A percentile compares a stretch with the other conserved stretches of the same genome.
phyloP scores from a whole-genome alignment of 2,888 invertebrate genomes.

The Drosophila barbarae region DNA sequence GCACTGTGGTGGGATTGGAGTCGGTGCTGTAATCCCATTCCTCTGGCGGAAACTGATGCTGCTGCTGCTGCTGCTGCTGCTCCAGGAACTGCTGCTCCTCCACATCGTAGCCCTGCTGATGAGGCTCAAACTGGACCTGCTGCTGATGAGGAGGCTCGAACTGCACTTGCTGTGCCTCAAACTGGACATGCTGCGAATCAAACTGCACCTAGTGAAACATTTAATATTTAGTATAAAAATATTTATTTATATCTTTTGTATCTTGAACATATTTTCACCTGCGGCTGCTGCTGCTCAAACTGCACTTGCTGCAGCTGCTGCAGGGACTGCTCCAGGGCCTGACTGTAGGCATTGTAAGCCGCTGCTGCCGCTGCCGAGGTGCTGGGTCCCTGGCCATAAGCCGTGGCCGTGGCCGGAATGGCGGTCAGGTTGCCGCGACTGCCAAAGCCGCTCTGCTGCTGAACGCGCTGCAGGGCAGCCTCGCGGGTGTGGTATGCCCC shows the following conservation, averaged over 20 bases:
- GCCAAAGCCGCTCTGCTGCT: conserved; percentile 72
- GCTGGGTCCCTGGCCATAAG: conserved; percentile 12
- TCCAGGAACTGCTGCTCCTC: conserved; percentile 17
- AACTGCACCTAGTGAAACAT: not conserved
- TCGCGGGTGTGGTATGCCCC: conserved; percentile 71
- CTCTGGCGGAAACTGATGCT: not conserved
- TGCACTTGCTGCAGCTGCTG: conserved; percentile 23
- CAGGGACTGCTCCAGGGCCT: conserved; percentile 10
- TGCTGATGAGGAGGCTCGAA: conserved; percentile 1
- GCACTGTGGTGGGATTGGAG: not conserved
- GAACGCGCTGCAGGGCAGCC: conserved; percentile 68
- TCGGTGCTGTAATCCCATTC: conserved; percentile 17
- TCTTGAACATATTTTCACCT: not conserved
- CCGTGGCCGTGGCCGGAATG: not conserved
- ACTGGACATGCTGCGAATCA: not conserved
- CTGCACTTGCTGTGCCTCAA: not conserved
- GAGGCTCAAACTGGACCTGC: not conserved
- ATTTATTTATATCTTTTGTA: not conserved
- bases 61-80: not conserved
- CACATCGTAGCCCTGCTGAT: conserved; percentile 10
- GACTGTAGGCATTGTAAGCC: conserved; percentile 12
- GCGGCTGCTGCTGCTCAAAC: conserved; percentile 13
- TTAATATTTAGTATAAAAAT: not conserved
- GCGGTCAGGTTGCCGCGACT: conserved; percentile 51
- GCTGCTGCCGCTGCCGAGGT: conserved; percentile 9